Percentiles rank a stretch among this genome's conserved stretches.
Conservation (phyloP, 2,113 vertebrate species). For the Cavia aperea region DNA sequence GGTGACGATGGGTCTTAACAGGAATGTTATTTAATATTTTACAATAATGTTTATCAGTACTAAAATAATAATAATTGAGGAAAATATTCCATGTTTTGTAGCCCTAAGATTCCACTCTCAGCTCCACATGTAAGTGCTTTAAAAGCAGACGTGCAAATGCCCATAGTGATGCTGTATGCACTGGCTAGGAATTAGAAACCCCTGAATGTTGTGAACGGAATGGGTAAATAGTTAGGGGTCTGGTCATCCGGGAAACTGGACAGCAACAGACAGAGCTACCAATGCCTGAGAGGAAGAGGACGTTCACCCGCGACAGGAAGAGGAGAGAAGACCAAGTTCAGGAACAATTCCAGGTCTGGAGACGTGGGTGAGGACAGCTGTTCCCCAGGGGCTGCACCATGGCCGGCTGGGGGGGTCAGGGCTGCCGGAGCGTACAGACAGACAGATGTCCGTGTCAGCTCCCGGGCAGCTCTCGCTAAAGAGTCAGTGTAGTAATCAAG, state of each 20-base stretch:
- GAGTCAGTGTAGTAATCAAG: not conserved
- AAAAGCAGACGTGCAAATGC: not conserved
- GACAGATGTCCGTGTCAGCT: not conserved
- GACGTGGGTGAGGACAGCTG: not conserved
- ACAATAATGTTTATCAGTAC: not conserved
- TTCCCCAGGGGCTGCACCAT: not conserved
- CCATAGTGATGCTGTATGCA: not conserved
- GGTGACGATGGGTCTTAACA: not conserved
- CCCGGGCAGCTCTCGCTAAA: not conserved
- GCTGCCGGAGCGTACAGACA: not conserved
- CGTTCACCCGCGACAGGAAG: not conserved
- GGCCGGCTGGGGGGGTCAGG: not conserved
- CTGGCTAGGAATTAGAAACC: not conserved
- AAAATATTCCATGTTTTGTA: not conserved
- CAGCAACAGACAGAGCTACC: not conserved
- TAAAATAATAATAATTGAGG: not conserved
- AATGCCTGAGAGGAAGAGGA: rapidly evolving
- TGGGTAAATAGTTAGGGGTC: not conserved
- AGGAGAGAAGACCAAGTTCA: not conserved
- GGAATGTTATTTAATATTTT: not conserved
- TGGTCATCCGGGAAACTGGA: rapidly evolving
- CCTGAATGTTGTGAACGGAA: not conserved
- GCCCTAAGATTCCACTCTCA: not conserved
- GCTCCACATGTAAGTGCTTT: not conserved
- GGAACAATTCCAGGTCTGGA: not conserved